Evolutionary conservation across 2,797 vertebrate species (phyloP).

Genomic region (Pseudotriccus pelzelni): DNA sequence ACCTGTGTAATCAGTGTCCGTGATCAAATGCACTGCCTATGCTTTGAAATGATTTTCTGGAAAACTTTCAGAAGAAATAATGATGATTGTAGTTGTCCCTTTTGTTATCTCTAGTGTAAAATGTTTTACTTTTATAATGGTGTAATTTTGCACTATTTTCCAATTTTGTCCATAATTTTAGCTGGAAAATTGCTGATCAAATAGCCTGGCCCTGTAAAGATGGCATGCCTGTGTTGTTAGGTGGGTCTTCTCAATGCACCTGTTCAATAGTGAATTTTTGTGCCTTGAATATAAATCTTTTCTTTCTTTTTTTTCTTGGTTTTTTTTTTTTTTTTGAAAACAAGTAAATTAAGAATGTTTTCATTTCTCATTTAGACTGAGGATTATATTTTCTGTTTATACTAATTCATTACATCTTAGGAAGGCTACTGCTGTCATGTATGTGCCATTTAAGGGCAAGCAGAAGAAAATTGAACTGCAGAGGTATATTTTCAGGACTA

Average conservation of each 20-base stretch:
- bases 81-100: not conserved
- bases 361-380: not conserved
- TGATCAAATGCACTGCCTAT: too few species aligned
- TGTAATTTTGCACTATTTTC: not conserved
- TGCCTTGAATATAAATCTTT: not conserved
- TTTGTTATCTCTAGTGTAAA: not conserved
- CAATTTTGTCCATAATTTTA: not conserved
- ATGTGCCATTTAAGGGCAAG: not conserved
- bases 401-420: not conserved
- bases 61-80: not conserved
- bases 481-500: not conserved
- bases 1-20: not conserved
- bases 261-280: not conserved
- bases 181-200: not conserved
- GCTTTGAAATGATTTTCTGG: not conserved
- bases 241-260: rapidly evolving
- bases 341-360: not conserved
- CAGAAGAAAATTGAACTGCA: not conserved
- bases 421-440: not conserved
- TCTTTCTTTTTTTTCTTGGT: not conserved
- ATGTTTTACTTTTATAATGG: not conserved
- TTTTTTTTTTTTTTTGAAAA: not conserved
- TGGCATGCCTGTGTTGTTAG: rapidly evolving
- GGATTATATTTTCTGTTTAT: not conserved
- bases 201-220: not conserved